A percentile compares a stretch with the other conserved stretches of the same genome.
phyloP scores from a whole-genome alignment of 2,888 invertebrate genomes.

The Holacanthella duospinosa region DNA sequence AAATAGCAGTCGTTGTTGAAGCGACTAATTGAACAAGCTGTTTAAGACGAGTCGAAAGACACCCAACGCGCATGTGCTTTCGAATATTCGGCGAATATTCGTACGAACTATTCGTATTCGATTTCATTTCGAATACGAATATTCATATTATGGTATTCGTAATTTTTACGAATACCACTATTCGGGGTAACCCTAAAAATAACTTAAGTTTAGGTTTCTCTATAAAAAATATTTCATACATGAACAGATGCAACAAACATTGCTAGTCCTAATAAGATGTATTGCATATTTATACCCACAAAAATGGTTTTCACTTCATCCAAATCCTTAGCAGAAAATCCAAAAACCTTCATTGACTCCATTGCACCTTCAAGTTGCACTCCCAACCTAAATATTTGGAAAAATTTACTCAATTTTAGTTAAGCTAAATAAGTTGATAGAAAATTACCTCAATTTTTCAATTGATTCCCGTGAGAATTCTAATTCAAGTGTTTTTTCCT shows the following conservation, averaged over 20 bases:
- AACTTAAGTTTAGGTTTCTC: no score
- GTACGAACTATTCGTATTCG: no score
- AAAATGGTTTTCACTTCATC: slow-evolving; percentile 96
- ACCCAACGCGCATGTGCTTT: no score
- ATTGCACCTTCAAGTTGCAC: slow-evolving; percentile 66
- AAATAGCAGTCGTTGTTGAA: no score
- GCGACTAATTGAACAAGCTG: no score
- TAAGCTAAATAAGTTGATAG: background rate
- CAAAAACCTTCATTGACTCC: slow-evolving; percentile 57
- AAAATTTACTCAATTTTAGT: background rate
- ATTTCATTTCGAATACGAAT: no score
- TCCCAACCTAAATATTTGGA: slow-evolving; percentile 49
- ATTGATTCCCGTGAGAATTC: slow-evolving; percentile 32
- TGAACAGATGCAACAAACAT: slow-evolving; percentile 83
- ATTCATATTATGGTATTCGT: no score
- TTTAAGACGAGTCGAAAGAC: no score
- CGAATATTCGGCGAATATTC: no score
- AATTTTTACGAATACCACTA: no score
- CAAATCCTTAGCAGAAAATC: slow-evolving; percentile 84
- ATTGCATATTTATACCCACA: slow-evolving; percentile 87
- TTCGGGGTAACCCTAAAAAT: no score
- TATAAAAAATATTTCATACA: no score
- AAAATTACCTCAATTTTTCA: slow-evolving; percentile 30
- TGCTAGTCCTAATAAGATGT: slow-evolving; percentile 75
- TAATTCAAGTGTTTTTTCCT: slow-evolving; percentile 21